Evolutionary conservation across 2,797 vertebrate genomes (phyloP).

Genomic region (Tamandua tetradactyla): DNA sequence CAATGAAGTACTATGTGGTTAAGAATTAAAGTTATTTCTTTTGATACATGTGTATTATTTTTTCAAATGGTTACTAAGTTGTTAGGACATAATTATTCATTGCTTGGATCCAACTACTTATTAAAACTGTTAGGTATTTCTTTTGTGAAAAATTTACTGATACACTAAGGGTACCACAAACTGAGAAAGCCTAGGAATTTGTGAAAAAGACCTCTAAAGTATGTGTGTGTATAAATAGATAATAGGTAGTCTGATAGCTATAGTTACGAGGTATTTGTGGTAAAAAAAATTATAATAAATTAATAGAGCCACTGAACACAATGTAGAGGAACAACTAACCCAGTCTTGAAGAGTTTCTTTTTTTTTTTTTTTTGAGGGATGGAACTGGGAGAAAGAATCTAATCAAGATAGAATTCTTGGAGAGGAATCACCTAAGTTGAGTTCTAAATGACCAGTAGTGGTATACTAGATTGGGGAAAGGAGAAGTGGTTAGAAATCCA

Average conservation of each 20-base stretch:
- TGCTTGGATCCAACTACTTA: neutral
- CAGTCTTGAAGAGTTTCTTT: neutral
- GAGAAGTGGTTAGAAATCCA: neutral
- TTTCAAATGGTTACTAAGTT: neutral
- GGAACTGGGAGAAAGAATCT: neutral
- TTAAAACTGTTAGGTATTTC: constrained; percentile 1
- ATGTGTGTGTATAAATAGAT: neutral
- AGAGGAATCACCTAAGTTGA: neutral
- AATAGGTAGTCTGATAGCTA: too few relatives aligned
- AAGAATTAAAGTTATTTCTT: constrained; percentile 4
- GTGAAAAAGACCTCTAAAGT: neutral
- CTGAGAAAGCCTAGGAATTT: constrained; percentile 9
- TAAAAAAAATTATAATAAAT: constrained; percentile 21
- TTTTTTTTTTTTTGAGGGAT: neutral
- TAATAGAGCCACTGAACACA: neutral
- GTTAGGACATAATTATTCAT: neutral
- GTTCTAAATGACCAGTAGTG: neutral
- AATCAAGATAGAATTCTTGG: constrained; percentile 23
- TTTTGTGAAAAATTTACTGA: constrained; percentile 46
- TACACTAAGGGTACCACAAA: neutral
- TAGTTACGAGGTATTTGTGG: neutral
- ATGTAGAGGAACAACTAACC: neutral
- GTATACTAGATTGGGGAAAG: neutral
- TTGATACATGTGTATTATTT: neutral
- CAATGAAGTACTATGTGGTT: neutral